Conservation (phyloP, 2,113 vertebrate genomes). For the Plecotus auritus region DNA sequence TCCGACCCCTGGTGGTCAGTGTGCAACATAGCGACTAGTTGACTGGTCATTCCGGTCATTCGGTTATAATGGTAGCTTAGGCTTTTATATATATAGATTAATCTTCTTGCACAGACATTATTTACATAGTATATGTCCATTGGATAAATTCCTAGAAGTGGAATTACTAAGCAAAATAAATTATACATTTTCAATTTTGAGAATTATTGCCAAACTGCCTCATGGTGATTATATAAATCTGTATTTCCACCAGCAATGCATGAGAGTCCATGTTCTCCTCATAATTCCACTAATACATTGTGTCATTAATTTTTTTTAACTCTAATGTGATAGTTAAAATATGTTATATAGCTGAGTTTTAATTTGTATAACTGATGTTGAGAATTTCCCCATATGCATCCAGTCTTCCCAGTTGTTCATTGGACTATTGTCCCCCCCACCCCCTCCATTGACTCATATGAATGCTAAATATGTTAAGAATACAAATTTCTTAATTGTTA, state of each 20-base stretch:
- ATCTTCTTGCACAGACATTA: not conserved
- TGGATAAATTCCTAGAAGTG: not conserved
- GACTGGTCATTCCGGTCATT: no score
- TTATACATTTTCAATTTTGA: not conserved
- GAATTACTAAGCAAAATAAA: not conserved
- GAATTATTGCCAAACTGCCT: not conserved
- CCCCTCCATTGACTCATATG: not conserved
- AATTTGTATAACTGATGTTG: not conserved
- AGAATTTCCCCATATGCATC: not conserved
- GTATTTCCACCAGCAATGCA: not conserved
- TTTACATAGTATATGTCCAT: not conserved
- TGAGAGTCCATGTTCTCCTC: not conserved
- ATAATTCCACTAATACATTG: not conserved
- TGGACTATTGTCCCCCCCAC: not conserved
- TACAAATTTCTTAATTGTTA: not conserved
- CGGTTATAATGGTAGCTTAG: rapidly evolving
- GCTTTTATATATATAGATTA: not conserved
- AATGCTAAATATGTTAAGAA: not conserved
- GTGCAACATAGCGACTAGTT: no score
- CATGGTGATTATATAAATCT: not conserved
- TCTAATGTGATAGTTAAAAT: not conserved
- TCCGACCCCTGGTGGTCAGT: no score
- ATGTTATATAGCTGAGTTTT: not conserved
- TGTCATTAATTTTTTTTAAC: not conserved
- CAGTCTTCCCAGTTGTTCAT: not conserved